Conservation (phyloP, 2,888 invertebrate species). For the Ashinkailepas kermadecensis region DNA sequence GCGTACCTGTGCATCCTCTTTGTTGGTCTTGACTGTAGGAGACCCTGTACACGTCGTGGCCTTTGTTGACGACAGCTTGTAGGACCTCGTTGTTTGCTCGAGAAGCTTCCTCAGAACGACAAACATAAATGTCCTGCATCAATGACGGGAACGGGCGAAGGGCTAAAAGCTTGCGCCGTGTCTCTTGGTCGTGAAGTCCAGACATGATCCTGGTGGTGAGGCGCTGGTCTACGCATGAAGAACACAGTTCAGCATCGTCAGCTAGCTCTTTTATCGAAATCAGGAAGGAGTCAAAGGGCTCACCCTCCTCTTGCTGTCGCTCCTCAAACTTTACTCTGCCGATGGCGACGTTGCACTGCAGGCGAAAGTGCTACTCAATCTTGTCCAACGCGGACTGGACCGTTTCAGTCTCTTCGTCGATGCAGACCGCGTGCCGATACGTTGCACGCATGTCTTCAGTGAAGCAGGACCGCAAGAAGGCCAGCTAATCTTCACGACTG, state of each 20-base stretch:
- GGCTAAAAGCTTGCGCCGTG: not conserved
- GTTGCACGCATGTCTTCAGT: too few species aligned
- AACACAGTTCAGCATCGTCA: conserved; percentile 1
- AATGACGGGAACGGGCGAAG: not conserved
- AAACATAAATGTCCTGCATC: not conserved
- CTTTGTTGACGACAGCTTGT: not conserved
- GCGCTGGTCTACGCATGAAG: not conserved
- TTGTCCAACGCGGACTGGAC: too few species aligned
- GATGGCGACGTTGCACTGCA: too few species aligned
- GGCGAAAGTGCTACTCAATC: too few species aligned
- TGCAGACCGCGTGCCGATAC: too few species aligned
- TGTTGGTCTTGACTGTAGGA: not conserved
- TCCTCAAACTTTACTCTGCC: not conserved
- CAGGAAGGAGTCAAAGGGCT: not conserved
- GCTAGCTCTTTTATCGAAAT: not conserved
- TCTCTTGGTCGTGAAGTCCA: not conserved
- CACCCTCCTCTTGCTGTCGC: not conserved
- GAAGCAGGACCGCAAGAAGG: too few species aligned
- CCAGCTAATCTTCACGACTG: too few species aligned
- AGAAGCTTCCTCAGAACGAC: not conserved
- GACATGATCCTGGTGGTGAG: not conserved
- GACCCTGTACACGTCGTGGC: not conserved
- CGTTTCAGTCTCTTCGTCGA: too few species aligned
- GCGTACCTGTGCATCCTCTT: too few species aligned
- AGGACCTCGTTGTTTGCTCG: not conserved